Evolutionary conservation across 2,113 vertebrate species (phyloP), one percentile per base, ranked within the genome.

Genomic region (Carassius gibelio): DNA sequence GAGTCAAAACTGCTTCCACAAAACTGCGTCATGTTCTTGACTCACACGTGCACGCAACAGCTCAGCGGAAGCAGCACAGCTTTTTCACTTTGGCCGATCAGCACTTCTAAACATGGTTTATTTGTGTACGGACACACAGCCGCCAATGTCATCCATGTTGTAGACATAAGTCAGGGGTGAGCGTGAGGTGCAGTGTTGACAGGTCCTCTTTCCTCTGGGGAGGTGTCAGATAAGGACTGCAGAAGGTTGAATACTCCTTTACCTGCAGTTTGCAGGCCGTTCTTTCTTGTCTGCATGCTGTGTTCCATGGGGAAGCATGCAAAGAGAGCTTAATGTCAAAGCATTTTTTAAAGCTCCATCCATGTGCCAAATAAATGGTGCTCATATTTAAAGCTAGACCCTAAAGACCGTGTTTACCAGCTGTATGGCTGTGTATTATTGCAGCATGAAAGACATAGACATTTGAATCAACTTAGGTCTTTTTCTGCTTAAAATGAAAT

Each of bases 141-240:
- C 84, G 72, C 90, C 89, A 90, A 84, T 88, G 81, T 89, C 86
- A 45, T 88, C 75, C 17, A 77, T 78, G 86, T 89, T 81, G 87
- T 84, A 87, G 85, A 86, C 81, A 87, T 66, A 75, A 91, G 81
- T 85, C 84, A 85, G 89, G 84, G 89, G 87, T 87, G 81, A 86
- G 82, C 62, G 17, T n/a, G 75, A 75, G 77, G 87, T 75, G 86
- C 82, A 86, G 66, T 88, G 84, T 86, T 88, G 83, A 80, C 83
- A 71, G 71, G 82, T 55, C 87, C 85, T 88, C 89, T 80, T 86
- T 93, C 90, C 90, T 92, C 90, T 89, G 83, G 86, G 76, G 87
- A 92, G 88, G 85, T 89, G 89, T 85, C 88, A 93, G 92, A 93
- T 92, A 93, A 93, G 93, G 91, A 92, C 93, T 92, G 84, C 66